Evolutionary conservation across 1,140 invertebrate genomes (phyloP).

Genomic region (Mya arenaria): DNA sequence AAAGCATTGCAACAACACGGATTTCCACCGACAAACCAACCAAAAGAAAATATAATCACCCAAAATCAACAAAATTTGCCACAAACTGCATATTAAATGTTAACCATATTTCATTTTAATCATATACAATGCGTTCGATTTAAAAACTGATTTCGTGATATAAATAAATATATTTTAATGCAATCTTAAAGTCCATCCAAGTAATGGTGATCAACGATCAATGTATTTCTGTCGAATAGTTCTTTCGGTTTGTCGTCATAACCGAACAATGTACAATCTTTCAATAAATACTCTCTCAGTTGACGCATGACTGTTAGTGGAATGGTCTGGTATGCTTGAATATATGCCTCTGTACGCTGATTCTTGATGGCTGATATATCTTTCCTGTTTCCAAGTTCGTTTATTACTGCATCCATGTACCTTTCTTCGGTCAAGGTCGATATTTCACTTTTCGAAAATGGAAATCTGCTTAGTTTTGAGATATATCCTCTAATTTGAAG

Average conservation of each 20-base stretch:
- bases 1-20: no score
- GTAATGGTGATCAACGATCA: not conserved
- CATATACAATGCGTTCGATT: no score
- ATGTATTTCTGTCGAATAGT: slow-evolving; percentile 2
- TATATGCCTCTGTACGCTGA: slow-evolving; percentile 22
- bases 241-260: slow-evolving; percentile 44
- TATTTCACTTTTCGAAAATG: not conserved
- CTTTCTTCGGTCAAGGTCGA: not conserved
- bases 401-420: not conserved
- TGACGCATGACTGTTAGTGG: not conserved
- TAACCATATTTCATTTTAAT: no score
- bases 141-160: no score
- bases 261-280: slow-evolving; percentile 44
- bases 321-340: slow-evolving; percentile 32
- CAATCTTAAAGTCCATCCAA: slow-evolving; percentile 3
- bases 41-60: no score
- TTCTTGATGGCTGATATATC: not conserved
- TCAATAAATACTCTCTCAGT: slow-evolving; percentile 26
- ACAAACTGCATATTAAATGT: no score
- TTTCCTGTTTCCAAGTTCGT: not conserved
- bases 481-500: slow-evolving; percentile 44
- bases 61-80: no score
- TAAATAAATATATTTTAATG: no score
- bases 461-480: slow-evolving; percentile 31
- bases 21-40: no score